Conservation (phyloP, 2,888 invertebrate genomes). For the Callosobruchus maculatus region DNA sequence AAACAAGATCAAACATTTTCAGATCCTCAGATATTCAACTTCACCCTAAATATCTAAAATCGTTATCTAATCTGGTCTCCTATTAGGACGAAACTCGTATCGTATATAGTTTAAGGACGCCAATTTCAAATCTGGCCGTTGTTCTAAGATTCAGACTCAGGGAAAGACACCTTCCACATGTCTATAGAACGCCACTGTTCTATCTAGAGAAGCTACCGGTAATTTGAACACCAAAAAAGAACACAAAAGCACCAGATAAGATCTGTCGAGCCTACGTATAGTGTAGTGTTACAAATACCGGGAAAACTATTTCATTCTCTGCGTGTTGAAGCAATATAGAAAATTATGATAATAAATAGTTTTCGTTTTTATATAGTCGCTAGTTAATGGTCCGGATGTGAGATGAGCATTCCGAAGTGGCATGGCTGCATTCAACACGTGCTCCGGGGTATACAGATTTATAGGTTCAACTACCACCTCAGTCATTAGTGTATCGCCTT, state of each 20-base stretch:
- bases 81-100: too few relatives aligned
- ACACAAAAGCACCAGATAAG: background rate
- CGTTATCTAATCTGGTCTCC: too few relatives aligned
- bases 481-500: background rate
- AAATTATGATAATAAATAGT: background rate
- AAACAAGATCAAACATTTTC: too few relatives aligned
- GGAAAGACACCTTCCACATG: too few relatives aligned
- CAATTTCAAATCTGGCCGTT: too few relatives aligned
- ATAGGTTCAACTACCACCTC: background rate
- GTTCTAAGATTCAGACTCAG: too few relatives aligned
- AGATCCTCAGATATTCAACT: too few relatives aligned
- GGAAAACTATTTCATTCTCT: background rate
- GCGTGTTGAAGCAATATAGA: background rate
- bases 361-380: background rate
- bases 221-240: background rate
- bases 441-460: background rate
- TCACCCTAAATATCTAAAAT: too few relatives aligned
- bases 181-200: background rate
- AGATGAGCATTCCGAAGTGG: background rate
- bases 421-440: background rate
- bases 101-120: too few relatives aligned
- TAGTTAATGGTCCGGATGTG: background rate
- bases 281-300: background rate
- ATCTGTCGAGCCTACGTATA: background rate
- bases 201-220: background rate